Base-by-base conservation (phyloP, 2,888 invertebrate genomes). In the Kryphioiulus occultus region DNA sequence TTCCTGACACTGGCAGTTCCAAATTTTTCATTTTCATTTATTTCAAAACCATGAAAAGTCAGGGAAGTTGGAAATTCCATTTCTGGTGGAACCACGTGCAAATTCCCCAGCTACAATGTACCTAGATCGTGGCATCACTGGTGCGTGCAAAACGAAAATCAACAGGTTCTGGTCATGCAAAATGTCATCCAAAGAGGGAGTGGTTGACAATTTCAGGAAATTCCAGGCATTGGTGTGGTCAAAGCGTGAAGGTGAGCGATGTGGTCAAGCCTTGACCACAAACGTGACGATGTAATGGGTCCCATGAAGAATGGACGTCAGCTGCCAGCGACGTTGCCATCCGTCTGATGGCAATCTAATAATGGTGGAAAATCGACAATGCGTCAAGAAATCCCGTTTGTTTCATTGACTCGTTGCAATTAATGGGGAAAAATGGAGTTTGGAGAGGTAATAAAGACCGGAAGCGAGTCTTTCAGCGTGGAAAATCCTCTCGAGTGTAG, bases 401-500 rank as follows among this genome's bases (percentile, higher is more conserved):
- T 78, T 78, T 78, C 78, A 78, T 78, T 78, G 78, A 78, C 78
- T 78, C 78, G 26, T 30, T 78, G 78, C 78, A 78, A 78, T 78
- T 78, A 78, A 78, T 78, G 78, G 78, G 78, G 30, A 78, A 78
- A 78, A 78, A 78, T 78, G 12, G 78, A 78, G 78, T 78, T 78
- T 78, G 78, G 78, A 78, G 78, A 78, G 78, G 78, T 78, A 78
- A 78, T 78, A 78, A 78, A 78, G 78, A 78, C 78, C 78, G 78
- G 78, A 78, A 78, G 78, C 78, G 78, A 78, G 22, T 78, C 78
- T 78, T 78, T 30, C 30, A 78, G 26, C 78, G 78, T 10, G 78
- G 78, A 78, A 78, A 78, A 78, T 78, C 78, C 78, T 78, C 78
- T 78, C 78, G 78, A 78, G 78, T 78, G 78, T 78, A 78, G 78